Evolutionary conservation across 1,140 invertebrate species (phyloP).

Genomic region (Caenorhabditis elegans): DNA sequence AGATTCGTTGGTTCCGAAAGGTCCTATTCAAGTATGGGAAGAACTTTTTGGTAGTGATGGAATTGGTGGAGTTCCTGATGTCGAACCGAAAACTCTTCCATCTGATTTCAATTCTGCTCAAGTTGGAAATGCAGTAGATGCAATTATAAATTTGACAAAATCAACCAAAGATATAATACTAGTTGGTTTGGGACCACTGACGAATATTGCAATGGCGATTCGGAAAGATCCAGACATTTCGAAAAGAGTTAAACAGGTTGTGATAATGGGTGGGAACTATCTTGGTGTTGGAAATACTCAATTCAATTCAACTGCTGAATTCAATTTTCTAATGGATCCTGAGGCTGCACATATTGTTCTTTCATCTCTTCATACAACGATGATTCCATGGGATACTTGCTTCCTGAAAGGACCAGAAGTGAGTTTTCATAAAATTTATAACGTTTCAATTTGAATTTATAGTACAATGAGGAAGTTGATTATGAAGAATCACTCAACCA

Average conservation of each 20-base stretch:
- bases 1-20: neutral
- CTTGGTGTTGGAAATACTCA: neutral
- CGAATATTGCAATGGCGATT: neutral
- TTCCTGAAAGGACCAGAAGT: neutral
- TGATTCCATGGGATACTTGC: constrained; percentile 3
- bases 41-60: neutral
- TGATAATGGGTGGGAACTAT: constrained; percentile 7
- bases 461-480: neutral
- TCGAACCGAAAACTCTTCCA: neutral
- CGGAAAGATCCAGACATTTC: neutral
- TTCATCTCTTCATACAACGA: neutral
- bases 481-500: constrained; percentile 4
- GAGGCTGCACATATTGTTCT: constrained; percentile 1
- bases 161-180: neutral
- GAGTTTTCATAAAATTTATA: too few species aligned
- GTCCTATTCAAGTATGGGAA: neutral
- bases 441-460: neutral
- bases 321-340: constrained; percentile 14
- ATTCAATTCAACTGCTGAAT: neutral
- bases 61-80: neutral
- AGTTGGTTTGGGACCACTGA: neutral
- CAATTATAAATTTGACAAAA: neutral
- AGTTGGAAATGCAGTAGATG: neutral
- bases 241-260: neutral
- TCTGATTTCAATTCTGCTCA: neutral